Conservation (phyloP, 2,888 invertebrate genomes). For the Amphipoea lucens region DNA sequence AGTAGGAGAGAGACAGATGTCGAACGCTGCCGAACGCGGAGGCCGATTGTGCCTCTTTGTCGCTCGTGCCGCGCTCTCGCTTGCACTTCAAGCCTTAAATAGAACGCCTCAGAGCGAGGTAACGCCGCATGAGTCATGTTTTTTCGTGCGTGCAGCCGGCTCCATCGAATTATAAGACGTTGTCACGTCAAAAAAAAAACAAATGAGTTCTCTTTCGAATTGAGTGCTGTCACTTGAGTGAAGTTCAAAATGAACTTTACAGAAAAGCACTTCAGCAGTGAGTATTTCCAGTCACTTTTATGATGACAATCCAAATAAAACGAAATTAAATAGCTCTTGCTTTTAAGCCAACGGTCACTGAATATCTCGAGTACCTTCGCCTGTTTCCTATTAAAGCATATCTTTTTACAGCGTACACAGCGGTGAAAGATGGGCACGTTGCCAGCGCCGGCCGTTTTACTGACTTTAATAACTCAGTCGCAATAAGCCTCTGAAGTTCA, state of each 20-base stretch:
- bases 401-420: conserved; percentile 50
- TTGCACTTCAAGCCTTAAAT: too few relatives aligned
- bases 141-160: too few relatives aligned
- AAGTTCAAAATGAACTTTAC: not conserved
- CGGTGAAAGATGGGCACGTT: conserved; percentile 54
- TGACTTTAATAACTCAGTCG: conserved; percentile 59
- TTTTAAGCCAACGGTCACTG: conserved; percentile 33
- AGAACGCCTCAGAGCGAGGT: too few relatives aligned
- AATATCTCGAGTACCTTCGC: conserved; percentile 41
- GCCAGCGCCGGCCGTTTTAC: conserved; percentile 56
- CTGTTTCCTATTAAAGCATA: conserved; percentile 46
- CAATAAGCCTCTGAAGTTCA: conserved; percentile 52
- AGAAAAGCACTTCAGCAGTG: conserved; percentile 3
- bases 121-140: too few relatives aligned
- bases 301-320: not conserved
- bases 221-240: not conserved
- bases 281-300: conserved; percentile 6
- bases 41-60: too few relatives aligned
- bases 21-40: too few relatives aligned
- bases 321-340: conserved; percentile 33
- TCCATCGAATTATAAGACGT: too few relatives aligned
- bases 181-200: not conserved
- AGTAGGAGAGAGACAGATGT: too few relatives aligned
- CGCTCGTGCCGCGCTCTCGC: too few relatives aligned
- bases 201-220: not conserved